A percentile compares a stretch with the other conserved stretches of the same genome.
phyloP scores from a whole-genome alignment of 2,888 invertebrate genomes.

The Perdita meconis region DNA sequence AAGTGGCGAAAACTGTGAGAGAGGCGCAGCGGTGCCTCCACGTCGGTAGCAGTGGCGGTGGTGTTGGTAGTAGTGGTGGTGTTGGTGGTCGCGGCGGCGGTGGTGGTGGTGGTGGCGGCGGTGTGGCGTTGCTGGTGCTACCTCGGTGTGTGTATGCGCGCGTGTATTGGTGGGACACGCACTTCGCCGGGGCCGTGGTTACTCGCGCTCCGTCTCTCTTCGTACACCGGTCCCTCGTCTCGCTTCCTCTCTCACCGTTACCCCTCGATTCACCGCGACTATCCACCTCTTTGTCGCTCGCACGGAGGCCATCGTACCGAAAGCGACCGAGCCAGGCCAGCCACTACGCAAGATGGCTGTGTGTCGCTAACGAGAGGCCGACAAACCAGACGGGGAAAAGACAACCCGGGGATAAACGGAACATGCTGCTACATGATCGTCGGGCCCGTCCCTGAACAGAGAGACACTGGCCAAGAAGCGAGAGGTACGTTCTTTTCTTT shows the following conservation, averaged over 20 bases:
- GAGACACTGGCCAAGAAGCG: conserved; percentile 78
- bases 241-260: conserved; percentile 21
- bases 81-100: conserved; percentile 41
- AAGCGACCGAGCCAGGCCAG: conserved; percentile 71
- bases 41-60: conserved; percentile 53
- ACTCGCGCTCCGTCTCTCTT: conserved; percentile 30
- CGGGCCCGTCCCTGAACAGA: conserved; percentile 77
- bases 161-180: conserved; percentile 64
- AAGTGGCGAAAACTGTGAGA: conserved; percentile 75
- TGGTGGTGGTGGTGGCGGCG: conserved; percentile 48
- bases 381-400: conserved; percentile 68
- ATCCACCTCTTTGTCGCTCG: conserved; percentile 62
- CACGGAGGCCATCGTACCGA: conserved; percentile 72
- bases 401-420: conserved; percentile 71
- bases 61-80: conserved; percentile 32
- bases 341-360: conserved; percentile 78
- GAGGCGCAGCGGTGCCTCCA: conserved; percentile 64
- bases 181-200: conserved; percentile 63
- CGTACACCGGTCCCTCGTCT: conserved; percentile 3
- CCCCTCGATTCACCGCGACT: conserved; percentile 52
- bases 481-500: conserved; percentile 69
- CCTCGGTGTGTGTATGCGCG: conserved; percentile 60
- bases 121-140: conserved; percentile 62
- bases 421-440: conserved; percentile 77
- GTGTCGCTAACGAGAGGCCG: conserved; percentile 75